A percentile compares a stretch with the other conserved stretches of the same genome.
phyloP scores from a whole-genome alignment of 2,888 invertebrate species.

The Apotomis turbidana region DNA sequence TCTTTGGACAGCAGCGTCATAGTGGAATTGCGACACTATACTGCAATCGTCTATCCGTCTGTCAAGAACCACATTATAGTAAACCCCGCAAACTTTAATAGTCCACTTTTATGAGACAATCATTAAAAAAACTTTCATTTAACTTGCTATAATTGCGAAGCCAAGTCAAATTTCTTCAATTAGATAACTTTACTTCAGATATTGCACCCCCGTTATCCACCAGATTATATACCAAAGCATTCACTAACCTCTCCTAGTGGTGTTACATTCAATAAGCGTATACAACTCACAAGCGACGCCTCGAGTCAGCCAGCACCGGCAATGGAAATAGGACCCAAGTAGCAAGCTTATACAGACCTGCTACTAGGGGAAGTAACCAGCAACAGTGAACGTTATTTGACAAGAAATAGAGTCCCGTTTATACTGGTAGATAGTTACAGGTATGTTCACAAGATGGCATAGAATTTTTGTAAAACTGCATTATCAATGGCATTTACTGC shows the following conservation, averaged over 20 bases:
- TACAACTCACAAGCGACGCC: slow-evolving; percentile 26
- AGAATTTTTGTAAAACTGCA: background rate
- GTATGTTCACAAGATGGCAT: background rate
- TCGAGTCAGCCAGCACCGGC: slow-evolving; percentile 21
- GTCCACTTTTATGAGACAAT: no score
- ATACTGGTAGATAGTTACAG: slow-evolving; percentile 5
- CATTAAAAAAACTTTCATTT: no score
- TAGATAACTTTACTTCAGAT: background rate
- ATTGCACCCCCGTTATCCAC: slow-evolving; percentile 7
- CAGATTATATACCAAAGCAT: slow-evolving; percentile 28
- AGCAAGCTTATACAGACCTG: background rate
- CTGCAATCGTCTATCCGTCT: no score
- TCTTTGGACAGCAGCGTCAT: no score
- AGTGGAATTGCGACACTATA: no score
- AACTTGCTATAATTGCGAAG: no score
- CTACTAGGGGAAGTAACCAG: background rate
- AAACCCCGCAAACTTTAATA: no score
- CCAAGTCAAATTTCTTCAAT: no score
- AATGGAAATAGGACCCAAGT: background rate
- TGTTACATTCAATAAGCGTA: slow-evolving; percentile 34
- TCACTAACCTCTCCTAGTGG: slow-evolving; percentile 24
- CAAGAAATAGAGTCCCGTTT: slow-evolving; percentile 10
- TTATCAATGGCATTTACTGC: background rate
- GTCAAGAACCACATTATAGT: no score
- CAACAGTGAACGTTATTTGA: slow-evolving; percentile 11